Base-by-base conservation (phyloP, 2,888 invertebrate genomes). In the Sphecodes monilicornis region DNA sequence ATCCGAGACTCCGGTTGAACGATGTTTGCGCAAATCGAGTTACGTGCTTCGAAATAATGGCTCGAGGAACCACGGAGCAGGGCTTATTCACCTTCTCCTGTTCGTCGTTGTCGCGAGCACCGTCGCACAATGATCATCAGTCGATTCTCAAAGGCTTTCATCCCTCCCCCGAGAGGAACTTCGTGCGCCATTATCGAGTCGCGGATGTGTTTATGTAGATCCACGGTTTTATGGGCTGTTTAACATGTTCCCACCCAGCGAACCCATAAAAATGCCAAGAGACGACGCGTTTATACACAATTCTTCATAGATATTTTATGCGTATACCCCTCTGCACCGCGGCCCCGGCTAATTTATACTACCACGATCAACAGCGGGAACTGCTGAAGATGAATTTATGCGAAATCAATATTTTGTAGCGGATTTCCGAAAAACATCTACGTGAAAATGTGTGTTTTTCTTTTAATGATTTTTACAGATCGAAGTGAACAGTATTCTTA, bases 11-110 rank as follows among this genome's bases (percentile, higher is more conserved):
- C 5, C 26, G 5, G 57, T 74, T 39, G 41, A 74, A 26, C 69
- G 69, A 29, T 75, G 41, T 75, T 39, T n/a, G 26, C 26, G 57
- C 18, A 57, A 70, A 64, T 76, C 70, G 64, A 57, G 36, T 36
- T 57, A 54, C 39, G n/a, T n/a, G 39, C 69, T n/a, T 36, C 36
- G 60, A 64, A 36, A 60, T 70, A 80, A 78, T 78, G 43, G 50
- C 13, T 41, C 50, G 64, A 64, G 43, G 46, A 64, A 78, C 71
- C 71, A 43, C 54, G 57, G 29, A 16, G n/a, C n/a, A n/a, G 41
- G 18, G 18, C 60, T 36, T 26, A 26, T 26, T 41, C 41, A 41
- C 41, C 41, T 22, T 11, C 1, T 6, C 6, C 54, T 54, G n/a
- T 54, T 22, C 6, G n/a, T 11, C 39, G 41, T n/a, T 18, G 26